Conservation (phyloP, 2,888 invertebrate genomes). For the Drosophila cracens region DNA sequence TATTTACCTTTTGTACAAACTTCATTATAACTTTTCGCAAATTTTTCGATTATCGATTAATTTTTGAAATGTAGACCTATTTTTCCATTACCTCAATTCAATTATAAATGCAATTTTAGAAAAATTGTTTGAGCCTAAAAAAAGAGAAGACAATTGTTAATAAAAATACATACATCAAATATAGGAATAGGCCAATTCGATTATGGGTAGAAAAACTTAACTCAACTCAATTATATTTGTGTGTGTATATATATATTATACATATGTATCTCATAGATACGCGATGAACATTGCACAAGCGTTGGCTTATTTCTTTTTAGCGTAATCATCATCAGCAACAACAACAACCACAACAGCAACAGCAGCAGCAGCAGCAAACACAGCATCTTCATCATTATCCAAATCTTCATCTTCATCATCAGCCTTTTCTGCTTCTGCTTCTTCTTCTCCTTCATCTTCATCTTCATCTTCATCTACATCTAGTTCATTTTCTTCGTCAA, state of each 20-base stretch:
- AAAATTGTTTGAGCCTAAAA: background rate
- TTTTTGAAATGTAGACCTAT: background rate
- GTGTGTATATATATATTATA: background rate
- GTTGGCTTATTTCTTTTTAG: conserved; percentile 4
- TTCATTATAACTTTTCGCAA: background rate
- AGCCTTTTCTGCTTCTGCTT: conserved; percentile 2
- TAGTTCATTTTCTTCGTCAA: conserved; percentile 54
- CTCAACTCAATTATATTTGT: background rate
- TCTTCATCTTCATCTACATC: conserved; percentile 26
- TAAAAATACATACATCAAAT: background rate
- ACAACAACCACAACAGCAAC: conserved; percentile 4
- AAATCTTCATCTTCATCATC: conserved; percentile 21
- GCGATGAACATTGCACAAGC: conserved; percentile 55
- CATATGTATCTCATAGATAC: background rate
- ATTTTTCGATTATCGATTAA: background rate
- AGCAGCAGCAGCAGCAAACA: conserved; percentile 7
- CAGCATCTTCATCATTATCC: conserved; percentile 17
- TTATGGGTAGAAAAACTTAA: background rate
- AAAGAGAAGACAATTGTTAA: background rate
- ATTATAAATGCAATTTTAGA: background rate
- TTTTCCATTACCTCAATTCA: background rate
- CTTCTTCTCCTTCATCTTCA: conserved; percentile 11
- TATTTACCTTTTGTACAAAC: too few relatives aligned
- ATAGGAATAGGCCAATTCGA: background rate
- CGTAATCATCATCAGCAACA: conserved; percentile 23